Evolutionary conservation across 2,888 invertebrate species (phyloP).

Genomic region (Listrodromus nycthemerus): DNA sequence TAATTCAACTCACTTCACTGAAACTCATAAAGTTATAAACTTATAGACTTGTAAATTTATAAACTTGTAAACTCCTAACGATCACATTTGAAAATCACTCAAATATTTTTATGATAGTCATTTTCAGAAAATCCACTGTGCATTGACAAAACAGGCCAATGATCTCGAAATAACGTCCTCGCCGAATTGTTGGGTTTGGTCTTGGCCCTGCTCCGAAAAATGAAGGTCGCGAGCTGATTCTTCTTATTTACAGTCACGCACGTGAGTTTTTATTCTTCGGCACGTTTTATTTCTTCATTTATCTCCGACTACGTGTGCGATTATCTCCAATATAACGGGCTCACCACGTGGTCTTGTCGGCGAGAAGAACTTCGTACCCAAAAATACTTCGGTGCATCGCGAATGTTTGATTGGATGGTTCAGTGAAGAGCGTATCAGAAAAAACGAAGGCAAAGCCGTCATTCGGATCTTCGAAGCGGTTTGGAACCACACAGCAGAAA

Average conservation of each 20-base stretch:
- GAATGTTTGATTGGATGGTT: conserved; percentile 76
- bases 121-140: not conserved
- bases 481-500: conserved; percentile 37
- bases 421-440: conserved; percentile 56
- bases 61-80: no score
- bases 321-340: conserved; percentile 59
- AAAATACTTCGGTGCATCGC: conserved; percentile 35
- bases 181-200: conserved; percentile 8
- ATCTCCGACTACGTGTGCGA: conserved; percentile 45
- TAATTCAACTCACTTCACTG: no score
- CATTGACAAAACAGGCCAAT: conserved; percentile 15
- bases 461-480: conserved; percentile 53
- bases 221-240: conserved; percentile 35
- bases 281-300: conserved; percentile 36
- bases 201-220: conserved; percentile 8
- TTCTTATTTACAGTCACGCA: conserved; percentile 48
- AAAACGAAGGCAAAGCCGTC: conserved; percentile 60
- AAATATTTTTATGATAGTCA: not conserved
- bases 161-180: conserved; percentile 1
- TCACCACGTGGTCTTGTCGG: conserved; percentile 45
- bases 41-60: no score
- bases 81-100: not conserved
- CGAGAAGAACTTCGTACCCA: conserved; percentile 23
- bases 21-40: no score
- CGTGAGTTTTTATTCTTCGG: conserved; percentile 25